phyloP scores from a whole-genome alignment of 2,797 vertebrate genomes.

The Siniperca scherzeri region DNA sequence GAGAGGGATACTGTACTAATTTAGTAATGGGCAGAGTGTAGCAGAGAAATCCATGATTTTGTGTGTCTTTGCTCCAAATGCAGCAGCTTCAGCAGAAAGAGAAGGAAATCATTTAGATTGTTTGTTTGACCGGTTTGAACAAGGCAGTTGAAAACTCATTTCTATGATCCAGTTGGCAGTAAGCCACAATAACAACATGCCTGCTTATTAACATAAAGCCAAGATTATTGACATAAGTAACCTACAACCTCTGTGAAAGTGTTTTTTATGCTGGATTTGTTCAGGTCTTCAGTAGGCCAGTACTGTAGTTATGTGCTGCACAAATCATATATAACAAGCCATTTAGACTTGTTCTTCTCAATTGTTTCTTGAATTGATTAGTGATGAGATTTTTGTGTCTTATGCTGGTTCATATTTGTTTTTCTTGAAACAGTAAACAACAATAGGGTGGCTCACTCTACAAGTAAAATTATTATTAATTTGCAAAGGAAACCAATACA shows the following conservation, averaged over 20 bases:
- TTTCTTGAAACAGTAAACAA: neutral
- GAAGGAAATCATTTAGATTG: slow-evolving; percentile 70
- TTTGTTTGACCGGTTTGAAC: slow-evolving; percentile 62
- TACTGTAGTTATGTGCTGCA: neutral
- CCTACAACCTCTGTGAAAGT: slow-evolving; percentile 30
- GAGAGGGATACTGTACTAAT: no score
- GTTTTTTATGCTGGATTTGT: slow-evolving; percentile 37
- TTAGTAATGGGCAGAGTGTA: no score
- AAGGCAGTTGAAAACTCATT: slow-evolving; percentile 26
- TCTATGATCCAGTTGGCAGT: slow-evolving; percentile 56
- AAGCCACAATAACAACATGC: slow-evolving; percentile 48
- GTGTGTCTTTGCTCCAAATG: slow-evolving; percentile 60
- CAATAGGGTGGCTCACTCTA: neutral
- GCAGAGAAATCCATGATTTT: neutral
- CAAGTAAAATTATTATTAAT: neutral
- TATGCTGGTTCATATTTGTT: neutral
- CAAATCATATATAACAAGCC: neutral
- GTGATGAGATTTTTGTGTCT: neutral
- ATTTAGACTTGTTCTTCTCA: neutral
- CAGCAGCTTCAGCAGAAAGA: slow-evolving; percentile 69
- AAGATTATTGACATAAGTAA: slow-evolving; percentile 42
- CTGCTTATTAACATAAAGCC: slow-evolving; percentile 56
- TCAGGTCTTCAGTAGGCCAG: slow-evolving; percentile 16
- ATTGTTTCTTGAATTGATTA: neutral
- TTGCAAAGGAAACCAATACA: neutral